Base-by-base conservation (phyloP, 2,888 invertebrate genomes). In the Phasia obesa region DNA sequence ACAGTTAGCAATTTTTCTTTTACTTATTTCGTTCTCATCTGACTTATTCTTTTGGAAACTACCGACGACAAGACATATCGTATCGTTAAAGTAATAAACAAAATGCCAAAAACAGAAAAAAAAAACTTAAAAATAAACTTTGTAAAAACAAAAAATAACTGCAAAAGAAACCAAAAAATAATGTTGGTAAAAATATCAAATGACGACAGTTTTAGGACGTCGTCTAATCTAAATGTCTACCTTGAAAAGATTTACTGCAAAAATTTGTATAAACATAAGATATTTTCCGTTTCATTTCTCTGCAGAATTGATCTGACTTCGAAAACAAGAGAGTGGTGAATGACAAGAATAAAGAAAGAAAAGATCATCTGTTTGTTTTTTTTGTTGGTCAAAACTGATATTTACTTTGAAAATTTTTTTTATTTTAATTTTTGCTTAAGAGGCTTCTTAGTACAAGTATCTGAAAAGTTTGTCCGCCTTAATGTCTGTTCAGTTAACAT, bases 171-270 rank as follows among this genome's bases (percentile, higher is more conserved):
- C 55, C 25, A 44, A 44, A 31, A 17, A 57, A 31, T 25, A 65
- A 69, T 73, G 60, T 65, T 74, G 51, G 17, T 65, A 79, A 84
- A 86, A 84, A 83, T 85, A 85, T 85, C 85, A 85, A 86, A 85
- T 86, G 84, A 85, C 85, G 85, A 86, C 85, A 86, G 85, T 86
- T 86, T 86, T 85, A 85, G 84, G 84, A 85, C 84, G 60, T 82
- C 77, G 77, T 85, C 81, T 85, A 84, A 85, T 83, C 84, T 76
- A 81, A 85, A 84, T 80, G 82, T 80, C 67, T 74, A 70, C 76
- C 75, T 71, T 78, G 65, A 83, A 83, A 83, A 83, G 78, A 83
- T 78, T 77, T 84, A 79, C 79, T 67, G 60, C 73, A 60, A 60
- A 73, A 67, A 38, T 74, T 25, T 67, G 27, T 47, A 60, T 67